phyloP scores from a whole-genome alignment of 2,113 vertebrate genomes.

The Gymnarchus niloticus region DNA sequence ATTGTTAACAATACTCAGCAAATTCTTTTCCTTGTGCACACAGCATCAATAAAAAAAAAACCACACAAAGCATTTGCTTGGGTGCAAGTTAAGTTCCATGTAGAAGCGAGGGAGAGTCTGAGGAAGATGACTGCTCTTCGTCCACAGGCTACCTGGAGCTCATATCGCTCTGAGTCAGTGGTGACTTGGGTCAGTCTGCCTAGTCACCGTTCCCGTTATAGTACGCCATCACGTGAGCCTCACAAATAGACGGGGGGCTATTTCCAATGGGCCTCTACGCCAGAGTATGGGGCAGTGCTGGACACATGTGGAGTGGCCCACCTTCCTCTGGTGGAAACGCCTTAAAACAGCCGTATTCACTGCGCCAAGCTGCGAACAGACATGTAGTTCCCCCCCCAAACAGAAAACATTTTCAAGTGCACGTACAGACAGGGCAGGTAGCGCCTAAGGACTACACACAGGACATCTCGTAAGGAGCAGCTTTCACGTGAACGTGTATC shows the following conservation, averaged over 20 bases:
- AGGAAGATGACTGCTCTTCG: neutral
- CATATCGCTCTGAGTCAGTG: neutral
- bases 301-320: neutral
- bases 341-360: neutral
- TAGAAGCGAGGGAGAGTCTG: neutral
- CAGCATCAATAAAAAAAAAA: too few relatives aligned
- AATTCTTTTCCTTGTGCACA: neutral
- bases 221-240: constrained; percentile 36
- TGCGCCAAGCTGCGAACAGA: neutral
- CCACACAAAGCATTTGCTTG: too few relatives aligned
- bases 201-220: constrained; percentile 21
- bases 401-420: neutral
- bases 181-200: neutral
- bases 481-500: neutral
- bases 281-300: constrained; percentile 12
- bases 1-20: constrained; percentile 14
- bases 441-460: neutral
- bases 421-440: neutral
- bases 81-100: neutral
- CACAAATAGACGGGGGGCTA: constrained; percentile 39
- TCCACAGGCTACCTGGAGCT: neutral
- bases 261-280: constrained; percentile 22
- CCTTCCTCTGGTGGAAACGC: neutral
- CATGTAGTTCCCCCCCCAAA: neutral
- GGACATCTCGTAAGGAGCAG: neutral